Evolutionary conservation across 2,113 vertebrate genomes (phyloP), one percentile per base, ranked within the genome.

Genomic region (Variabilichromis moorii): DNA sequence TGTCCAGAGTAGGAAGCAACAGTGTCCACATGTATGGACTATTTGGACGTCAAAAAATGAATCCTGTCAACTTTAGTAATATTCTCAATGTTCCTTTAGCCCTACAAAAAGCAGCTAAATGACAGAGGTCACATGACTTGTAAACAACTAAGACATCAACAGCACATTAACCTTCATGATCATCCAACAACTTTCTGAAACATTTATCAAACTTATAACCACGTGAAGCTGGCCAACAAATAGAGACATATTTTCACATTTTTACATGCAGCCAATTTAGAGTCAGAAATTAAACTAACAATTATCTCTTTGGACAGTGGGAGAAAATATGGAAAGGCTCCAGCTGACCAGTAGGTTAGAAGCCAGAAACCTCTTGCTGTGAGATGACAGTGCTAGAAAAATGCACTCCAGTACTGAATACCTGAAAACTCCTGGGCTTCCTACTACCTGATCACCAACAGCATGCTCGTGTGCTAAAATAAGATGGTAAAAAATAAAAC

Each of bases 401-500:
- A 19, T 50, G 42, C 9, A 66, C 17, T 19, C 9, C 59, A 19
- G 59, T 2, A 61, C 28, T 31, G 14, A 28, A 73, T 16, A 73
- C 21, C 37, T 26, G 37, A 3, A 73, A 45, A 3, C 68, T 45
- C 5, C 21, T 45, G 21, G 12, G 4, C 40, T 45, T 45, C 68
- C 40, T 17, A 7, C 24, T 28, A 28, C 21, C 40, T 10, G 21
- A 73, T 17, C 40, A 28, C 40, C 21, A 47, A 73, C 40, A 73
- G 21, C 37, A 73, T 7, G 1, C 21, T 26, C 0, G 1, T 47
- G 9, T 73, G 14, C 6, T 47, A 73, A 73, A 73, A 47, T 24
- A 71, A 42, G 40, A 47, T 73, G 68, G 13, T 73, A 45, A 73
- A 73, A 73, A 71, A 42, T 73, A 9, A 73, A 73, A 73, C 8